Conservation (phyloP, 1,140 invertebrate genomes). For the Contarinia nasturtii region DNA sequence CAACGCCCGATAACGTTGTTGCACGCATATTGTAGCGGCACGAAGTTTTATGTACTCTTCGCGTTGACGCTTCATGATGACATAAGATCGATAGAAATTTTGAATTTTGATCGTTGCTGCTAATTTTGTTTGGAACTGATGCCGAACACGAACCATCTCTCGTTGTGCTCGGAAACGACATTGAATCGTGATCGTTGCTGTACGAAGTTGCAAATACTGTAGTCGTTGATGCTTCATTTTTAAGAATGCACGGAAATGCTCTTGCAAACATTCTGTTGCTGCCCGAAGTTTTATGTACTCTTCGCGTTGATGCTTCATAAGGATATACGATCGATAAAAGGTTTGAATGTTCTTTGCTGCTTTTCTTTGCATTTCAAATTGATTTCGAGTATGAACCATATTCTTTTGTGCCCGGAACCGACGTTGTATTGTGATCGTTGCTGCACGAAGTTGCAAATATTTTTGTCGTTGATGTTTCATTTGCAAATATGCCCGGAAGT, state of each 20-base stretch:
- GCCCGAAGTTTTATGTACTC: conserved; percentile 12
- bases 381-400: background rate
- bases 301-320: conserved; percentile 12
- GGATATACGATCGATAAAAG: conserved; percentile 23
- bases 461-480: background rate
- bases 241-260: background rate
- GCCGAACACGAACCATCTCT: too few species aligned
- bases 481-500: background rate
- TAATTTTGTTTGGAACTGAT: too few species aligned
- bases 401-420: background rate
- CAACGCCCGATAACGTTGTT: conserved; percentile 23
- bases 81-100: conserved; percentile 24
- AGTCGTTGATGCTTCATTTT: conserved; percentile 1
- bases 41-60: conserved; percentile 9
- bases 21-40: conserved; percentile 6
- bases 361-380: conserved; percentile 8
- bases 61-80: conserved; percentile 13
- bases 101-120: conserved; percentile 22
- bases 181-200: conserved; percentile 9
- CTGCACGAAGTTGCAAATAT: background rate
- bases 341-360: conserved; percentile 25
- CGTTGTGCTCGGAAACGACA: conserved; percentile 9
- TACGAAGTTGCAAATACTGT: conserved; percentile 7
- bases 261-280: conserved; percentile 12
- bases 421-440: background rate